Evolutionary conservation across 2,888 invertebrate genomes (phyloP).

Genomic region (Allygus modestus): DNA sequence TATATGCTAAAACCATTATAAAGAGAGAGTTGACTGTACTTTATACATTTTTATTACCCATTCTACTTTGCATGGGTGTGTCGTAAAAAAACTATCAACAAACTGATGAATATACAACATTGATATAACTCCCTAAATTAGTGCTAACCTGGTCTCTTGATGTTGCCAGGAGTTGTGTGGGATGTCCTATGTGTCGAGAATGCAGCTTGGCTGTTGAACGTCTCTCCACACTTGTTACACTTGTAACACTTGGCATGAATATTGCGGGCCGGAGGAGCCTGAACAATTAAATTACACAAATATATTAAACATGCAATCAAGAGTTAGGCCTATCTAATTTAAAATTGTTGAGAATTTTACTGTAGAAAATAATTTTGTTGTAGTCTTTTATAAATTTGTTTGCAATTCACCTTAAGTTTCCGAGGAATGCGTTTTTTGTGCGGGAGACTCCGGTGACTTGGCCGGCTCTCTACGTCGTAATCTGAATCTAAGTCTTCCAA

Average conservation of each 20-base stretch:
- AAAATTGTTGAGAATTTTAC: too few relatives aligned
- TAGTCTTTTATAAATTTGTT: too few relatives aligned
- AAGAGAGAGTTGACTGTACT: too few relatives aligned
- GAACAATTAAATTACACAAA: background rate
- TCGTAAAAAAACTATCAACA: too few relatives aligned
- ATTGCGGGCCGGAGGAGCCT: constrained; percentile 70
- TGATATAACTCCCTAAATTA: too few relatives aligned
- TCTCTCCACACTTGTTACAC: constrained; percentile 76
- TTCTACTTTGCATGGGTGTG: too few relatives aligned
- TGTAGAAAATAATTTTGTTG: too few relatives aligned
- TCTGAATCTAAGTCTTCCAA: constrained; percentile 72
- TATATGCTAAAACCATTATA: too few relatives aligned
- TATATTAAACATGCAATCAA: too few relatives aligned
- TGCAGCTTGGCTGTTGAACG: constrained; percentile 74
- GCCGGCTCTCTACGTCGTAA: constrained; percentile 75
- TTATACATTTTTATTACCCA: too few relatives aligned
- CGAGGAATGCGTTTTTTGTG: constrained; percentile 92
- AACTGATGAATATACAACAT: too few relatives aligned
- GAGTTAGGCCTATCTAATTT: too few relatives aligned
- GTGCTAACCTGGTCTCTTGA: constrained; percentile 34
- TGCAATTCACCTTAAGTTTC: constrained; percentile 78
- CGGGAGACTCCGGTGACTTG: constrained; percentile 82
- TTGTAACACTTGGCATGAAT: constrained; percentile 72
- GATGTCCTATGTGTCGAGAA: constrained; percentile 70
- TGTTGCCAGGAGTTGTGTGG: constrained; percentile 66